Base-by-base conservation (phyloP, 2,797 vertebrate genomes). In the Adelosebastes latens region DNA sequence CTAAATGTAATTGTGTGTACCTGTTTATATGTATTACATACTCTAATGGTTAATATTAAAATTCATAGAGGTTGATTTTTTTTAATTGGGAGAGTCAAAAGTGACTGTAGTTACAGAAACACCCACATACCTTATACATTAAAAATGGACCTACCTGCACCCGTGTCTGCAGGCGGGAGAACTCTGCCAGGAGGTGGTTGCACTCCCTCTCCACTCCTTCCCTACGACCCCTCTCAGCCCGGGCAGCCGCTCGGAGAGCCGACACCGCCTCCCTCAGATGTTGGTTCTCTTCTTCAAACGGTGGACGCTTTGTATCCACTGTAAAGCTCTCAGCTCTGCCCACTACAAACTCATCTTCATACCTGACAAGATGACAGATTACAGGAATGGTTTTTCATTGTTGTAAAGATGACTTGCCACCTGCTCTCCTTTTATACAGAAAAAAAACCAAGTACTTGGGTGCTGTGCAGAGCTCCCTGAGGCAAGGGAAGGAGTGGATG, bases 151-250 rank as follows among this genome's bases (percentile, higher is more conserved):
- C 13, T 66, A 93, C 94, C 93, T 94, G 93, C 71, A 94, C 94
- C 5, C 94, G 87, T 3, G 85, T 93, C 89, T 99, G 98, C 69
- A 99, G 95, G 62, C 97, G 96, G 0, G 97, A 95, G 85, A 97
- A 98, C 93, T 99, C 98, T 29, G 96, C 95, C 0, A 99, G 94
- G 2, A 99, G 96, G 2, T 94, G 84, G 31, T 93, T 93, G 87
- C 97, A 99, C 90, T 99, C 98, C 0, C 94, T 95, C 93, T 99
- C 98, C 0, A 97, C 97, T 0, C 96, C 95, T 85, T 99, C 98
- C 69, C 97, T 96, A 4, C 97, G 96, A 9, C 97, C 96, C 42
- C 97, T 96, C 94, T 99, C 98, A 0, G 97, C 95, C 79, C 96
- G 94, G 80, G 98, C 95, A 2, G 98, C 97, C 0, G 97, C 95